These are phyloP conservation scores for Mimachlamys varia DNA, from an alignment of 2,888 invertebrate species.

Conservation along the genomic window DNA sequence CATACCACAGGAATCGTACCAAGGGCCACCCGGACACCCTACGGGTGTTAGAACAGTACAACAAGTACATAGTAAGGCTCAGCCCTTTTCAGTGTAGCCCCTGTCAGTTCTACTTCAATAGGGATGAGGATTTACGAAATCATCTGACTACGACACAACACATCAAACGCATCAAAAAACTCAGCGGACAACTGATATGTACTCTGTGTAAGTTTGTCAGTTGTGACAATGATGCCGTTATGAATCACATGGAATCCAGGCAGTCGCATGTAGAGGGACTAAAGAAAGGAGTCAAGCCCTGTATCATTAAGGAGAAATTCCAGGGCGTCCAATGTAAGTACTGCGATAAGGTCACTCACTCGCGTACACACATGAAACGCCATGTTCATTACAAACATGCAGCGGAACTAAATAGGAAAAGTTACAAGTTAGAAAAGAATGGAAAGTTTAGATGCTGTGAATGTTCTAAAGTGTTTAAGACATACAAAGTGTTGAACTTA, in stretches of 20 bases:
- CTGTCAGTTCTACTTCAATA: conserved; percentile 92
- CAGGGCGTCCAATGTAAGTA: conserved; percentile 71
- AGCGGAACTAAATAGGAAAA: conserved; percentile 40
- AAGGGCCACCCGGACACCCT: conserved; percentile 82
- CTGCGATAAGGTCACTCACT: conserved; percentile 72
- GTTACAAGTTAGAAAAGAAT: conserved; percentile 35
- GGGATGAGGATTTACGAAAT: conserved; percentile 85
- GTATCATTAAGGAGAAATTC: conserved; percentile 74
- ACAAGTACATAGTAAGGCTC: conserved; percentile 89
- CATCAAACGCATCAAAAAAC: conserved; percentile 61
- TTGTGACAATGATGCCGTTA: conserved; percentile 65
- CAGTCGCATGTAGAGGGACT: conserved; percentile 59
- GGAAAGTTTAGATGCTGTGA: conserved; percentile 58
- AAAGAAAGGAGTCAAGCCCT: conserved; percentile 61
- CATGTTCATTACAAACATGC: conserved; percentile 70
- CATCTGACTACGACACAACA: conserved; percentile 72
- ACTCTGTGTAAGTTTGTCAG: conserved; percentile 72
- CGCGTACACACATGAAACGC: conserved; percentile 67
- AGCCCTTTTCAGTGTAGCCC: conserved; percentile 93
- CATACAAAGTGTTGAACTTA: conserved; percentile 46
- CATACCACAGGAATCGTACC: conserved; percentile 90
- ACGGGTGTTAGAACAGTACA: conserved; percentile 88
- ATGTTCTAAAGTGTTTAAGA: conserved; percentile 56
- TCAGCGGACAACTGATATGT: conserved; percentile 76
- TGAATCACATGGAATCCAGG: conserved; percentile 62